Evolutionary conservation across 92 coral and sea anemone species (phyloP).

Genomic region (Actinernus sp.): DNA sequence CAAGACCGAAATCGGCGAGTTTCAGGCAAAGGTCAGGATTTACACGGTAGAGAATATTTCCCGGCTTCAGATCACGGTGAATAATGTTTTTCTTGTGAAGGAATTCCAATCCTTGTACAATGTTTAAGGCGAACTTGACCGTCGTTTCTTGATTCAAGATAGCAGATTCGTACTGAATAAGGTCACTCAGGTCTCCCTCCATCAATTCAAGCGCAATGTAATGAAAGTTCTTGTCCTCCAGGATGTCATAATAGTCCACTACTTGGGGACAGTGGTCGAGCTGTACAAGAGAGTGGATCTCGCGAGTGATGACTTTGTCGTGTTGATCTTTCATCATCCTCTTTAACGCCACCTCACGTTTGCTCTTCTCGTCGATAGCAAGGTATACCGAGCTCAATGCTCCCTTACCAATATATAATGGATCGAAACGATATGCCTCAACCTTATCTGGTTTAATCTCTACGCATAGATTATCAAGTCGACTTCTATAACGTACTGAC

Average conservation of each 20-base stretch:
- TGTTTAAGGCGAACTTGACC: conserved; percentile 21
- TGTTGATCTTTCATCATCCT: conserved; percentile 29
- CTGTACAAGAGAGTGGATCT: conserved; percentile 42
- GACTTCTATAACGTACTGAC: conserved; percentile 10
- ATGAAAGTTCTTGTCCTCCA: conserved; percentile 34
- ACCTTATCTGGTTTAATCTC: conserved; percentile 13
- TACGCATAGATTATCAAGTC: conserved; percentile 6
- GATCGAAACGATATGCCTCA: conserved; percentile 39
- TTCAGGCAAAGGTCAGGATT: conserved; percentile 45
- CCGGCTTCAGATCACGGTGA: conserved; percentile 83
- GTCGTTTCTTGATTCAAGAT: not conserved
- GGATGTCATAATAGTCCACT: conserved; percentile 23
- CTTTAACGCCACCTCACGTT: conserved; percentile 68
- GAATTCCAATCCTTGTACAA: conserved; percentile 51
- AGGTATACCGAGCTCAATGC: conserved; percentile 54
- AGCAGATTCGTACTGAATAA: conserved; percentile 7
- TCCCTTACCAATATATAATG: conserved; percentile 42
- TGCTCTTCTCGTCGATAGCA: conserved; percentile 61
- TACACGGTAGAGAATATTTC: conserved; percentile 65
- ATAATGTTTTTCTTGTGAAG: conserved; percentile 50
- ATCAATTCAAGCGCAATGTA: conserved; percentile 61
- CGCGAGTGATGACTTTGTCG: conserved; percentile 38
- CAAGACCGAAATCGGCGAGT: conserved; percentile 71
- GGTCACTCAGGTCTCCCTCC: conserved; percentile 66
- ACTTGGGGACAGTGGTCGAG: conserved; percentile 42